Evolutionary conservation across 2,113 vertebrate species (phyloP), one percentile per base, ranked within the genome.

Genomic region (Lutjanus erythropterus): DNA sequence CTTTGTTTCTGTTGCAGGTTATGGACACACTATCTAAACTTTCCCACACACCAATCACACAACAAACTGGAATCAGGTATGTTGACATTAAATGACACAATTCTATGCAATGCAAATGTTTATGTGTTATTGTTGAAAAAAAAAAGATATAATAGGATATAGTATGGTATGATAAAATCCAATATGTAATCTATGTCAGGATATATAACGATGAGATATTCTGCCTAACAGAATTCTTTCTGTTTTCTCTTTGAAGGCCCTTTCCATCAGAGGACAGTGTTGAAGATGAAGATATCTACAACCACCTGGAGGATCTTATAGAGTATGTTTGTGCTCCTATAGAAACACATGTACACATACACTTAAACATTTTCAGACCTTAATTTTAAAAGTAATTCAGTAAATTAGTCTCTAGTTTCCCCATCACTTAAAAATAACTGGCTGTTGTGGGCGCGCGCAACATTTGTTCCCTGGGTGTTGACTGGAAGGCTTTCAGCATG

Each of bases 21-120:
- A 97, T 99, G 93, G 97, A 99, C 94, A 96, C 97, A 0, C 93
- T 99, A 9, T 98, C 98, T 1, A 97, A 96, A 60, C 96, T 99
- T 29, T 99, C 98, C 61, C 97, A 96, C 41, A 96, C 97, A 10
- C 66, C 87, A 1, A 93, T 95, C 25, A 95, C 97, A 0, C 88
- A 97, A 64, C 94, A 96, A 72, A 95, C 95, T 27, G 97, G 97
- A 92, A 96, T 97, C 94, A 97, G 97, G 98, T 99, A 92, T 23
- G 93, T n/a, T 21, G 7, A n/a, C 15, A 25, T 47, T 6, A n/a
- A n/a, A n/a, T 9, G 10, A 60, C 21, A 58, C 31, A 29, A 25
- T 9, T n/a, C n/a, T n/a, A n/a, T n/a, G n/a, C n/a, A n/a, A n/a
- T n/a, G n/a, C n/a, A n/a, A n/a, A n/a, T n/a, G n/a, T n/a, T n/a